These are phyloP conservation scores for Leptinotarsa texana DNA, from an alignment of 1,140 invertebrate species.

Conservation along the genomic window DNA sequence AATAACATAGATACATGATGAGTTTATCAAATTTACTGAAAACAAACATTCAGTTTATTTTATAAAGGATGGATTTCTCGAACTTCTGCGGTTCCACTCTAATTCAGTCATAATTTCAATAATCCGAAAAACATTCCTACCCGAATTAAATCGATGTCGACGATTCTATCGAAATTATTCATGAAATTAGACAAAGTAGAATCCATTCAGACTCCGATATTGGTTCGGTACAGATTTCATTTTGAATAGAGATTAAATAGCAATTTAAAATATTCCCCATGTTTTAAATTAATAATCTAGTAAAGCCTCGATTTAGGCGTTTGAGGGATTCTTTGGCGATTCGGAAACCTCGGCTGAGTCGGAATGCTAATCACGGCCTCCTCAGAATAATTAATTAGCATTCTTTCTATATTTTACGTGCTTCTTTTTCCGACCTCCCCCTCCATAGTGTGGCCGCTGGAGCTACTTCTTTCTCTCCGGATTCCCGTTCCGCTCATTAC, in stretches of 20 bases:
- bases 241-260: slow-evolving; percentile 30
- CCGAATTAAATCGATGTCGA: background rate
- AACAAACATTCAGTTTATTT: too few relatives aligned
- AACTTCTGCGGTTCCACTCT: background rate
- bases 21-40: too few relatives aligned
- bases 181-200: slow-evolving; percentile 25
- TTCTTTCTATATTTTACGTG: slow-evolving; percentile 56
- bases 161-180: slow-evolving; percentile 18
- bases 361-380: slow-evolving; percentile 55
- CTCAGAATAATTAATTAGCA: slow-evolving; percentile 57
- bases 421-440: slow-evolving; percentile 46
- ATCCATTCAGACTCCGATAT: slow-evolving; percentile 15
- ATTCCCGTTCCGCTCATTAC: slow-evolving; percentile 51
- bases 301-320: slow-evolving; percentile 19
- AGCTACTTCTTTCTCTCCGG: slow-evolving; percentile 11
- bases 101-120: background rate
- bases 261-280: slow-evolving; percentile 31
- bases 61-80: background rate
- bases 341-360: slow-evolving; percentile 32
- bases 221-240: slow-evolving; percentile 27
- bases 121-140: background rate
- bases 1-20: too few relatives aligned
- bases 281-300: slow-evolving; percentile 31
- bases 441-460: slow-evolving; percentile 25
- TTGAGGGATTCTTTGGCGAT: slow-evolving; percentile 10